These are phyloP conservation scores for Poeciliopsis turrubarensis DNA, from an alignment of 2,113 vertebrate genomes.

Conservation along the genomic window DNA sequence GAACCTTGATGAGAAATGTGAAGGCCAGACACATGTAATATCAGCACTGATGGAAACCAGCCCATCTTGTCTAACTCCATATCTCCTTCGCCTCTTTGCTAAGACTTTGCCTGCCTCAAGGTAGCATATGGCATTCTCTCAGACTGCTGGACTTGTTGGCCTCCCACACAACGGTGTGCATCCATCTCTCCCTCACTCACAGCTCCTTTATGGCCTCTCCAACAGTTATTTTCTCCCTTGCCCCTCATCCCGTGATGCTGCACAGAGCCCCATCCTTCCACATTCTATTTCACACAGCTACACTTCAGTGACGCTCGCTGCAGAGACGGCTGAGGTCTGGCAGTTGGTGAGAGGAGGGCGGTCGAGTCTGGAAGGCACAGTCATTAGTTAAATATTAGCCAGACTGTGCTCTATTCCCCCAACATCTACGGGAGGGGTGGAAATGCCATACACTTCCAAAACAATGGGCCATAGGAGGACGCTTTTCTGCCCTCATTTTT, in stretches of 20 bases:
- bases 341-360: conserved; percentile 71
- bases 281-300: conserved; percentile 71
- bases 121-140: conserved; percentile 77
- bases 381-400: conserved; percentile 80
- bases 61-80: conserved; percentile 49
- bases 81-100: conserved; percentile 50
- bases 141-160: conserved; percentile 72
- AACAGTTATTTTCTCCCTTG: conserved; percentile 70
- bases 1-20: conserved; percentile 56
- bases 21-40: conserved; percentile 60
- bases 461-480: conserved; percentile 65
- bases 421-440: conserved; percentile 51
- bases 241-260: conserved; percentile 60
- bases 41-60: conserved; percentile 63
- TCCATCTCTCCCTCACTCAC: conserved; percentile 69
- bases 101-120: conserved; percentile 69
- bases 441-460: conserved; percentile 63
- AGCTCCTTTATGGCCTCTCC: conserved; percentile 73
- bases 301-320: conserved; percentile 73
- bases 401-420: conserved; percentile 64
- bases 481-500: conserved; percentile 42
- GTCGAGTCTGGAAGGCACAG: conserved; percentile 62
- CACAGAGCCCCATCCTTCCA: conserved; percentile 62
- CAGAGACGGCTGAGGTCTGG: conserved; percentile 73
- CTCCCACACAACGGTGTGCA: conserved; percentile 71